Evolutionary conservation across 2,888 invertebrate species (phyloP).

Genomic region (Ormyrus labotus): DNA sequence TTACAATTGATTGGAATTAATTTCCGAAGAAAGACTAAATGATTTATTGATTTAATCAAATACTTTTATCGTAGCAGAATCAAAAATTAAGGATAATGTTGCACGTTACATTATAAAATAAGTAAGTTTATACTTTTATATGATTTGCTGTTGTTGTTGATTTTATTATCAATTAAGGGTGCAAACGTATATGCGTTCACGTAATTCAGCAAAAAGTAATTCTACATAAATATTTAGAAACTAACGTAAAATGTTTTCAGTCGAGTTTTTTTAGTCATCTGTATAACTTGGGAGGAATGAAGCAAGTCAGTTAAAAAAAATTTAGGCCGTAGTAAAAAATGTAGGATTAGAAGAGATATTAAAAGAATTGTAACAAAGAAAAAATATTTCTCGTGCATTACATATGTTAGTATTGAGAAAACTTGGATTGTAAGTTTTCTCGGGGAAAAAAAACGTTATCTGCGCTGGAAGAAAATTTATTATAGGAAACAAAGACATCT

Average conservation of each 20-base stretch:
- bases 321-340: conserved; percentile 27
- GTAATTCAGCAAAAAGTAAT: too few species aligned
- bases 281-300: neutral
- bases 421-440: conserved; percentile 10
- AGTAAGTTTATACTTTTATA: too few species aligned
- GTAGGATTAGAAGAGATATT: conserved; percentile 30
- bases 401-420: conserved; percentile 27
- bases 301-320: conserved; percentile 19
- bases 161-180: too few species aligned
- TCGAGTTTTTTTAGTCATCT: neutral
- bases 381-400: conserved; percentile 44
- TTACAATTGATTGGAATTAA: too few species aligned
- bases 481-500: conserved; percentile 12
- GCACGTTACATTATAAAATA: too few species aligned
- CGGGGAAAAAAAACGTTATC: conserved; percentile 44
- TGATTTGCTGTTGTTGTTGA: too few species aligned
- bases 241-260: conserved; percentile 3
- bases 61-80: too few species aligned
- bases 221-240: too few species aligned
- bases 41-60: too few species aligned
- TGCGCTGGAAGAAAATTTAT: conserved; percentile 35
- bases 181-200: too few species aligned
- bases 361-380: conserved; percentile 33
- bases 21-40: too few species aligned
- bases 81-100: too few species aligned